Conservation (phyloP, 2,888 invertebrate species). For the Heliconius sara region DNA sequence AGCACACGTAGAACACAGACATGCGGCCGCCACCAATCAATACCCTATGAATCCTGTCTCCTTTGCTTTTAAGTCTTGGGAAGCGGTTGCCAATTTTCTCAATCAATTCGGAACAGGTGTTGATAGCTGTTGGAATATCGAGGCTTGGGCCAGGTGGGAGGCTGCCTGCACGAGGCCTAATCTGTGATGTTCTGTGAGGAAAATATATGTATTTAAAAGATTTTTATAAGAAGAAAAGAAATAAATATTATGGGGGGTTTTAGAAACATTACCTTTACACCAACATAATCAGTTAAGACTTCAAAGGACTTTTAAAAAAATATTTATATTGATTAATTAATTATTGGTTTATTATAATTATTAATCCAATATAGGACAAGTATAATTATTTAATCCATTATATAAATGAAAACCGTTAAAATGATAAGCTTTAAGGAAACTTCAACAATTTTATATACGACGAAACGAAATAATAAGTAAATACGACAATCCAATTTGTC, state of each 20-base stretch:
- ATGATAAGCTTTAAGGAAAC: too few species aligned
- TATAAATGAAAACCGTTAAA: too few species aligned
- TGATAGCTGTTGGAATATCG: slow-evolving; percentile 55
- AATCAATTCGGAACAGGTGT: slow-evolving; percentile 72
- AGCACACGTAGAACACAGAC: slow-evolving; percentile 35
- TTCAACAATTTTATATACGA: background rate
- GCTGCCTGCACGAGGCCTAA: slow-evolving; percentile 71
- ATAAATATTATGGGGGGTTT: background rate
- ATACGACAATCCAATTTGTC: background rate
- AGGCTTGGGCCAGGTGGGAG: slow-evolving; percentile 63
- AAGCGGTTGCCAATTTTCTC: slow-evolving; percentile 80
- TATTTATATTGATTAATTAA: too few species aligned
- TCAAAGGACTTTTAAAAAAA: too few species aligned
- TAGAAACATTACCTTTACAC: too few species aligned
- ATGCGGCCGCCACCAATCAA: slow-evolving; percentile 50
- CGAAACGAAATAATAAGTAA: background rate
- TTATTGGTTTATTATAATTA: too few species aligned
- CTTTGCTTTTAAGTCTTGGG: slow-evolving; percentile 79
- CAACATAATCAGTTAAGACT: too few species aligned
- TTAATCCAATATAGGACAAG: too few species aligned
- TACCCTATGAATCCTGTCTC: slow-evolving; percentile 86
- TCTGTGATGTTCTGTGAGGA: slow-evolving; percentile 57
- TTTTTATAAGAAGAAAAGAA: too few species aligned
- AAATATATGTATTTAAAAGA: background rate
- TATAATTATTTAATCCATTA: too few species aligned